A percentile compares a stretch with the other conserved stretches of the same genome.
Conservation (phyloP, 2,113 vertebrate species). For the Pterocles burchelli region DNA sequence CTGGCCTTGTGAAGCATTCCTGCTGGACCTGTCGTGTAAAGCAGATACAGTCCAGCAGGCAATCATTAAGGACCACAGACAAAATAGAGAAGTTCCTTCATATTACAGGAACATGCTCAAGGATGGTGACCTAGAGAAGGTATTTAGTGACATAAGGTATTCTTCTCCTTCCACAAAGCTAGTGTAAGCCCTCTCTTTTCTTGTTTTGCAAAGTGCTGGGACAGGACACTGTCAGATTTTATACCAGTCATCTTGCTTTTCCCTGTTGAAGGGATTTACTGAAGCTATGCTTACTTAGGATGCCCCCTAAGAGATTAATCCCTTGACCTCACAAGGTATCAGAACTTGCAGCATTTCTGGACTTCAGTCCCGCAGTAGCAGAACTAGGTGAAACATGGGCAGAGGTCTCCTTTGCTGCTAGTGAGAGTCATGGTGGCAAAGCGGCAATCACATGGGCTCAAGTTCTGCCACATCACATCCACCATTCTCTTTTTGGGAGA, state of each 20-base stretch:
- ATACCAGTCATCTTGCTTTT: background rate
- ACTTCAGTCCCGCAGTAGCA: background rate
- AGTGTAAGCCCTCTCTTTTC: background rate
- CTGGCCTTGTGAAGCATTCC: background rate
- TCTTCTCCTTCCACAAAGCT: background rate
- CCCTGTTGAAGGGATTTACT: background rate
- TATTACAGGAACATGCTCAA: background rate
- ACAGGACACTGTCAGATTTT: background rate
- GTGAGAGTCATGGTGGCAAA: background rate
- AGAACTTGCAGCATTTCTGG: background rate
- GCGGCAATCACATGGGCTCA: background rate
- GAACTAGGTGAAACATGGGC: background rate
- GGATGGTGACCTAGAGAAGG: background rate
- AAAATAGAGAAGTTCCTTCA: background rate
- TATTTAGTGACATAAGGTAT: background rate
- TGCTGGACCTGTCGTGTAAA: background rate
- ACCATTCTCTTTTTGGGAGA: background rate
- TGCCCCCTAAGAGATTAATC: background rate
- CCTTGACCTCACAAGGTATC: background rate
- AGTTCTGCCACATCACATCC: background rate
- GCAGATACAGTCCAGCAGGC: background rate
- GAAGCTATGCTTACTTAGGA: background rate
- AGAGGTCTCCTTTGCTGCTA: background rate
- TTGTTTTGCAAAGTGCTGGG: background rate
- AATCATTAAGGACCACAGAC: background rate